phyloP scores from a whole-genome alignment of 2,888 invertebrate genomes.

The Drosophila monieri region DNA sequence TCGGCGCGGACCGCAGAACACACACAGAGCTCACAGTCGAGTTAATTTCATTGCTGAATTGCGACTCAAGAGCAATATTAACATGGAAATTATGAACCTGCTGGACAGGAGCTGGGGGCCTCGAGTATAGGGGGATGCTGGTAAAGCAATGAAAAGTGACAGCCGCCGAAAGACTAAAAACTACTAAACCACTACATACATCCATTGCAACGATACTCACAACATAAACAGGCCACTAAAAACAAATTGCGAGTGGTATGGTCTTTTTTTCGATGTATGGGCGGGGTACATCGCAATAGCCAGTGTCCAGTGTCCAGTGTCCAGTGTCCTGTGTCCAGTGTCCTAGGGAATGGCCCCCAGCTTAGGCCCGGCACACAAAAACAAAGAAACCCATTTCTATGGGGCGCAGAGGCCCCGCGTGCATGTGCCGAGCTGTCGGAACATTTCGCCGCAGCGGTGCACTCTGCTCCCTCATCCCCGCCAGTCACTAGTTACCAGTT shows the following conservation, averaged over 20 bases:
- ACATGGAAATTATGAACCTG: conserved; percentile 78
- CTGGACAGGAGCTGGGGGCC: conserved; percentile 6
- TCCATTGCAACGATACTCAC: conserved; percentile 21
- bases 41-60: conserved; percentile 76
- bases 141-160: conserved; percentile 53
- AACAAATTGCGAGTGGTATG: conserved; percentile 62
- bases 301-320: neutral
- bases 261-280: conserved; percentile 1
- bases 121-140: neutral
- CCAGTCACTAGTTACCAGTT: conserved; percentile 2
- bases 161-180: conserved; percentile 46
- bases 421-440: conserved; percentile 31
- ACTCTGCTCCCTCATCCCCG: conserved; percentile 40
- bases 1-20: conserved; percentile 31
- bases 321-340: conserved; percentile 12
- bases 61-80: conserved; percentile 78
- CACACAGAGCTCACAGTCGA: conserved; percentile 41
- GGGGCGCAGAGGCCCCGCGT: conserved; percentile 5
- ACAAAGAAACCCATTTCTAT: conserved; percentile 44
- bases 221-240: conserved; percentile 60
- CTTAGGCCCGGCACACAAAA: conserved; percentile 45
- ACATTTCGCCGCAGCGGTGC: conserved; percentile 63
- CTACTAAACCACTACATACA: conserved; percentile 33
- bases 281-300: conserved; percentile 22
- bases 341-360: conserved; percentile 26